Base-by-base conservation (phyloP, 1,140 invertebrate genomes). In the Steinernema khuongi region DNA sequence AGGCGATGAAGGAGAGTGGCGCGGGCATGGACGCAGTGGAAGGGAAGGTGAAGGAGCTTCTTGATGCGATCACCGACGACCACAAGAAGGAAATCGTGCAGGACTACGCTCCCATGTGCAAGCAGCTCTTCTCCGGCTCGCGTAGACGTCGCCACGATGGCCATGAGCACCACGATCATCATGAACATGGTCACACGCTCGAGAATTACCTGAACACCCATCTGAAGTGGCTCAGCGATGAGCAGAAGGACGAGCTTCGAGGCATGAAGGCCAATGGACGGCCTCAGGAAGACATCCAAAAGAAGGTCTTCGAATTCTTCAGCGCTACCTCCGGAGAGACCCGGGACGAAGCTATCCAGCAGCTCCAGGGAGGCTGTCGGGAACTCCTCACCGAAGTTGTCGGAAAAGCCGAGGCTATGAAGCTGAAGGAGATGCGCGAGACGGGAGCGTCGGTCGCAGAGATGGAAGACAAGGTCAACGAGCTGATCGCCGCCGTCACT, bases 41-140 rank as follows among this genome's bases (percentile, higher is more conserved):
- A 19, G 43, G 72, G 14, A 80, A 80, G 68, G 68, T 79, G 1
- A 72, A 67, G 26, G 74, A 80, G 29, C 31, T 73, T 11, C 18
- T 70, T n/a, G 43, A 31, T 1, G 66, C 11, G 22, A 28, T 74
- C 17, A 31, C 7, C 1, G 73, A 74, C 50, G 31, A 36, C 4
- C 31, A 74, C 26, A 33, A 71, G 71, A 41, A 32, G 31, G 29
- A 70, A 22, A 43, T 71, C 41, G 72, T 68, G 14, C 26, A 74
- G 31, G 70, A 74, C 18, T 60, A 74, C 32, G 30, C 22, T 1
- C 31, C 31, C 36, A 32, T 29, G 17, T 74, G 72, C 26, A 17
- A 29, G 19, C 33, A 72, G 32, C 19, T 74, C 44, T 74, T 74
- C 19, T 68, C 71, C 19, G 28, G n/a, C 1, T 32, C 32, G 7